phyloP scores from a whole-genome alignment of 92 coral and sea anemone species.

The Porites evermanni region DNA sequence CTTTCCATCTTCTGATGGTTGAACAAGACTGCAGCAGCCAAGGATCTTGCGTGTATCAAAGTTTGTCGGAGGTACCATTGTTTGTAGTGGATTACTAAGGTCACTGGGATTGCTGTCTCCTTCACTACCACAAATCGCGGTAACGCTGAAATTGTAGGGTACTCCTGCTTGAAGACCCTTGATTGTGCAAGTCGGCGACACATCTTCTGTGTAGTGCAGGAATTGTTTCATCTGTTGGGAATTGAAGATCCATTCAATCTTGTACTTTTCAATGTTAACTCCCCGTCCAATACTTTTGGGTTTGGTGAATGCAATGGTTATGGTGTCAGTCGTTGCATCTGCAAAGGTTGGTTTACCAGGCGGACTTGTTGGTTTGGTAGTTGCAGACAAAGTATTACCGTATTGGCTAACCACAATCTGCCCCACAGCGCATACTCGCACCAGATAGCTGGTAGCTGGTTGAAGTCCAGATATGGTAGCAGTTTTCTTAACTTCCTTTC shows the following conservation, averaged over 20 bases:
- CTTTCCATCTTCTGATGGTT: constrained; percentile 29
- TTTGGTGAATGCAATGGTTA: constrained; percentile 38
- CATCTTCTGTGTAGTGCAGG: constrained; percentile 23
- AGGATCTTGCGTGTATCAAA: constrained; percentile 38
- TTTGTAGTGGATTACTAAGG: constrained; percentile 40
- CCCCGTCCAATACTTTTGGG: constrained; percentile 26
- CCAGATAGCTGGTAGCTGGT: too few species aligned
- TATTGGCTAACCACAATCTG: too few species aligned
- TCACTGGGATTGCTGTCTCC: constrained; percentile 46
- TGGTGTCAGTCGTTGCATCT: constrained; percentile 3
- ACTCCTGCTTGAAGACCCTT: constrained; percentile 35
- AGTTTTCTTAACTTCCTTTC: too few species aligned
- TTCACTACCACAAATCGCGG: constrained; percentile 46
- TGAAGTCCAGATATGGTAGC: too few species aligned
- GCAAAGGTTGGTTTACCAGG: too few species aligned
- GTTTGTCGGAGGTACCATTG: constrained; percentile 1
- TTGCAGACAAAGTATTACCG: too few species aligned
- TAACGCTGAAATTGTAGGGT: constrained; percentile 44
- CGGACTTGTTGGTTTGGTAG: too few species aligned
- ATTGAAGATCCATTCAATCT: constrained; percentile 50
- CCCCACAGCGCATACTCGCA: too few species aligned
- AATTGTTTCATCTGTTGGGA: constrained; percentile 18
- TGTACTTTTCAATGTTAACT: constrained; percentile 35
- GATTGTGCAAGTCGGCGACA: constrained; percentile 31
- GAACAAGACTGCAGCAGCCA: constrained; percentile 28